phyloP scores from a whole-genome alignment of 1,140 invertebrate genomes.

The Hyles vespertilio region DNA sequence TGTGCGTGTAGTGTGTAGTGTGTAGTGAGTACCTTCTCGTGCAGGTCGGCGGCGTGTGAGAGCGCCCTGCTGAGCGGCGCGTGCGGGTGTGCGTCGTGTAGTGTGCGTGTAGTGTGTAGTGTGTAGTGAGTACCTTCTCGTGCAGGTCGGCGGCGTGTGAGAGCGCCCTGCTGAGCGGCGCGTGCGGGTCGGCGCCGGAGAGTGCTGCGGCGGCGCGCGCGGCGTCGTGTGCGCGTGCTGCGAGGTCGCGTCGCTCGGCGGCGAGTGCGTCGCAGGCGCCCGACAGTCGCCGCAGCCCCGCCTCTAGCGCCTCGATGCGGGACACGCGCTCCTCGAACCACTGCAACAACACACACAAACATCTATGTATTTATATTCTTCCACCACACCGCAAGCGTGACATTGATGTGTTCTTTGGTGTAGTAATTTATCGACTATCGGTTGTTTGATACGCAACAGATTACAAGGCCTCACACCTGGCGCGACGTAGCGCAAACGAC shows the following conservation, averaged over 20 bases:
- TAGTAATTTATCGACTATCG: too few relatives aligned
- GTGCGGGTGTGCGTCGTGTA: constrained; percentile 82
- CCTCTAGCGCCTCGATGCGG: constrained; percentile 94
- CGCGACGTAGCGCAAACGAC: too few relatives aligned
- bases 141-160: constrained; percentile 96
- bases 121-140: constrained; percentile 78
- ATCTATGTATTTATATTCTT: neutral
- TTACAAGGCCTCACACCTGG: too few relatives aligned
- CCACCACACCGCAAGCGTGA: neutral
- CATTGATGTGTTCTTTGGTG: too few relatives aligned
- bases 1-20: constrained; percentile 65
- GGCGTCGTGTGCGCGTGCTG: constrained; percentile 83
- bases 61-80: constrained; percentile 93
- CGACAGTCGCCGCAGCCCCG: constrained; percentile 92
- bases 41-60: constrained; percentile 94
- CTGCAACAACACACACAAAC: constrained; percentile 69
- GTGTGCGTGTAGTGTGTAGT: neutral
- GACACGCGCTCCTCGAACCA: constrained; percentile 99
- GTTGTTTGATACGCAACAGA: too few relatives aligned
- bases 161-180: constrained; percentile 92
- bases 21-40: constrained; percentile 81
- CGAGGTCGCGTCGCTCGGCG: constrained; percentile 90
- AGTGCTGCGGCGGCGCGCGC: constrained; percentile 91
- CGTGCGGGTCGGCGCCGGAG: constrained; percentile 96
- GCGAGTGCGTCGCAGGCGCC: constrained; percentile 92